Evolutionary conservation across 1,140 invertebrate genomes (phyloP), one percentile per base, ranked within the genome.

Genomic region (Venustaconcha ellipsiformis): DNA sequence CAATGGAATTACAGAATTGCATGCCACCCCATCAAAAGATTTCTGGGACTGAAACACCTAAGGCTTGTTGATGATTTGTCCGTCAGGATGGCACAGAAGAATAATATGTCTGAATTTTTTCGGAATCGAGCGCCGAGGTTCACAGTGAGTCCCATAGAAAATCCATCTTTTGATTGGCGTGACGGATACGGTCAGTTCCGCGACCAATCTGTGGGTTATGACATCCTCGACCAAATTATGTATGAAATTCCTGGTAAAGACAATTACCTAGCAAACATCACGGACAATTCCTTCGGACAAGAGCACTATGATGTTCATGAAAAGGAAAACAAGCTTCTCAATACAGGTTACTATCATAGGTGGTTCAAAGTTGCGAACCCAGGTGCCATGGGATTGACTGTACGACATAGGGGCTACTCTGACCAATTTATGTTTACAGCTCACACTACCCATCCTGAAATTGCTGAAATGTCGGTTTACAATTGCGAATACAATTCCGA

Each of bases 211-310:
- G 64, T 26, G 18, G 23, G 48, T 6, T 23, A 71, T 56, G 68
- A 74, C 14, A 48, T 80, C 57, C 57, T 83, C 13, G 82, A 83
- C 59, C 26, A 62, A 37, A 57, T 83, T 6, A 83, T 83, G 82
- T 26, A 57, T 18, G 71, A 83, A 63, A 80, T 83, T 64, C 82
- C 80, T 3, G 80, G 80, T 2, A 76, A 76, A 68, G 71, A 81
- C 30, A 81, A 81, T 30, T 79, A 79, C n/a, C 20, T 15, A 37
- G 74, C 73, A 13, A 64, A 72, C 11, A 26, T 76, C 17, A 57
- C 62, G 8, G 80, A 81, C 67, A 57, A 72, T 17, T 58, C 78
- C 8, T 76, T 81, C 15, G 73, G 73, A 48, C 37, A 48, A 6
- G 37, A 48, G 37, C 37, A 48, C 11, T 48, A 48, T 48, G 37